phyloP scores from a whole-genome alignment of 1,140 invertebrate genomes.

The Hormaphis cornu region DNA sequence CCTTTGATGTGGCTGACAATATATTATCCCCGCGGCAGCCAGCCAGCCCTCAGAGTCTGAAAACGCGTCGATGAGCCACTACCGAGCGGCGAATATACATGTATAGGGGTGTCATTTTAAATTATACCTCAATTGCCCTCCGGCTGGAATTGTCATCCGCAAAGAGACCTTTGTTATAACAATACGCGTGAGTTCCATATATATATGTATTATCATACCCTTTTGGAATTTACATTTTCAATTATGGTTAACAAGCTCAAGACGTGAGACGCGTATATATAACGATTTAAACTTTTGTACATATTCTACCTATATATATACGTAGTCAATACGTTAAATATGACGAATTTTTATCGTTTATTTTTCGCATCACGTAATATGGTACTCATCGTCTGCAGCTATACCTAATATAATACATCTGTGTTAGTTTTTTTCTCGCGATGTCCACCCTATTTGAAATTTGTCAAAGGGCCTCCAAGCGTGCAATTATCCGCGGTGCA shows the following conservation, averaged over 20 bases:
- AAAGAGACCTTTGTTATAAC: slow-evolving; percentile 4
- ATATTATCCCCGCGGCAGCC: not conserved
- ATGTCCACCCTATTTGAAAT: not conserved
- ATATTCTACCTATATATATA: not conserved
- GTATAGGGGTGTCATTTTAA: slow-evolving; percentile 30
- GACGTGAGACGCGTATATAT: not conserved
- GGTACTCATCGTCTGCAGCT: too few relatives aligned
- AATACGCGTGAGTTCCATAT: not conserved
- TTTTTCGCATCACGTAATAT: too few relatives aligned
- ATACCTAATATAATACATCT: not conserved
- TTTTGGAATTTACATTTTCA: slow-evolving; percentile 19
- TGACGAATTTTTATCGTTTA: too few relatives aligned
- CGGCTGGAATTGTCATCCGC: slow-evolving; percentile 15
- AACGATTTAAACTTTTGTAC: not conserved
- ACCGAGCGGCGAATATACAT: too few relatives aligned
- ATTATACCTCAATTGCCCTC: slow-evolving; percentile 4
- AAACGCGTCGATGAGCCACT: slow-evolving; percentile 3
- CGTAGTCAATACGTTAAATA: not conserved
- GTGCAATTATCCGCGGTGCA: too few relatives aligned
- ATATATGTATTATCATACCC: not conserved
- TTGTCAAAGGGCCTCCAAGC: not conserved
- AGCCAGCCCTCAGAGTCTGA: not conserved
- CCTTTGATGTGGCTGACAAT: slow-evolving; percentile 23
- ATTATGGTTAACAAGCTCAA: slow-evolving; percentile 12
- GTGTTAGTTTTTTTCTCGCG: not conserved